phyloP scores from a whole-genome alignment of 2,888 invertebrate genomes.

The Hirtodrosophila confusa region DNA sequence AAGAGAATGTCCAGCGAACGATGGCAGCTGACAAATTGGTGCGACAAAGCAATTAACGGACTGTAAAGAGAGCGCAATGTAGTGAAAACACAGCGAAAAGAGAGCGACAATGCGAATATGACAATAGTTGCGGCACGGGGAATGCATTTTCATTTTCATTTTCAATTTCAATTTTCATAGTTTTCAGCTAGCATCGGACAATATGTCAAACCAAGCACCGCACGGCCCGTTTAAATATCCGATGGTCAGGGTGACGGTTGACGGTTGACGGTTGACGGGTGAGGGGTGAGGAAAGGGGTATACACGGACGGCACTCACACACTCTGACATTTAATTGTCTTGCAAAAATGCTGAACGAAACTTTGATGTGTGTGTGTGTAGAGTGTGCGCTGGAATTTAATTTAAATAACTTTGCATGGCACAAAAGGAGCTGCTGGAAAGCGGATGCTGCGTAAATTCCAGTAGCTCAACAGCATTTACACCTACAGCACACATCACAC shows the following conservation, averaged over 20 bases:
- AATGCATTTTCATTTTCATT: constrained; percentile 35
- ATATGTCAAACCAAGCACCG: constrained; percentile 32
- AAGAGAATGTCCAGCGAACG: constrained; percentile 11
- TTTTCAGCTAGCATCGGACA: constrained; percentile 33
- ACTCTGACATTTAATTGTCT: constrained; percentile 74
- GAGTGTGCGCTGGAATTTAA: constrained; percentile 64
- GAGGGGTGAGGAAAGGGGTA: not conserved
- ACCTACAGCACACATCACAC: not conserved
- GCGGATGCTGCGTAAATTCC: constrained; percentile 41
- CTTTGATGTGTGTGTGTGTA: constrained; percentile 36
- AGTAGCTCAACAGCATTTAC: constrained; percentile 8
- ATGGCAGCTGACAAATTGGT: constrained; percentile 59
- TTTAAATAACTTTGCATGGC: constrained; percentile 70
- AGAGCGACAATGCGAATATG: not conserved
- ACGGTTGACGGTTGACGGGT: not conserved
- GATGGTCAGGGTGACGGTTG: constrained; percentile 3
- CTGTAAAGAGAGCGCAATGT: constrained; percentile 40
- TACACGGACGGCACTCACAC: not conserved
- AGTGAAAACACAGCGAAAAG: constrained; percentile 22
- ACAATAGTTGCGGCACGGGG: constrained; percentile 16
- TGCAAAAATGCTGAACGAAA: constrained; percentile 45
- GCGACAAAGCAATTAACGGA: constrained; percentile 68
- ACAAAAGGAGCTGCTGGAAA: constrained; percentile 20
- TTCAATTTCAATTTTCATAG: constrained; percentile 25
- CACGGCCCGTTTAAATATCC: constrained; percentile 7